phyloP scores from a whole-genome alignment of 1,140 invertebrate genomes.

The Galleria mellonella region DNA sequence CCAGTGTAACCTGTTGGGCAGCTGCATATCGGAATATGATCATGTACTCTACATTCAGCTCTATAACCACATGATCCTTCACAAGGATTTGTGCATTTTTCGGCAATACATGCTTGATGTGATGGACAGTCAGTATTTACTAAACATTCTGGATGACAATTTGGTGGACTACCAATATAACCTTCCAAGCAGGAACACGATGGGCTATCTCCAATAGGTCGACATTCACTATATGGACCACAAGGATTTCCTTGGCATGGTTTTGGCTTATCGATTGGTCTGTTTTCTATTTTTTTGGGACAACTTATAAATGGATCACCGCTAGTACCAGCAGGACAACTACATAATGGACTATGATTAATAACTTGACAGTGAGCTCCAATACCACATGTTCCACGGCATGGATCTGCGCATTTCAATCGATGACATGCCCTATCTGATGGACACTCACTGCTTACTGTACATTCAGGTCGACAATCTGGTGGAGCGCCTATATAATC shows the following conservation, averaged over 20 bases:
- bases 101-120: constrained; percentile 84
- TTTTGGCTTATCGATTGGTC: constrained; percentile 31
- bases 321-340: constrained; percentile 79
- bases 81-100: constrained; percentile 87
- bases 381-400: constrained; percentile 80
- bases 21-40: constrained; percentile 84
- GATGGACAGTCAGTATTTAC: constrained; percentile 87
- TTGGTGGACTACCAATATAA: constrained; percentile 85
- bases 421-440: constrained; percentile 81
- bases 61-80: constrained; percentile 85
- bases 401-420: constrained; percentile 83
- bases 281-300: constrained; percentile 64
- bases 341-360: constrained; percentile 85
- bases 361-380: constrained; percentile 82
- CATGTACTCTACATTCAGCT: constrained; percentile 84
- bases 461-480: constrained; percentile 83
- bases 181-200: constrained; percentile 83
- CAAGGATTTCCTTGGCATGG: constrained; percentile 86
- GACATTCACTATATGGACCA: constrained; percentile 83
- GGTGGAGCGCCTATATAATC: constrained; percentile 80
- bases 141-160: constrained; percentile 86
- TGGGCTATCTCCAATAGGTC: constrained; percentile 74
- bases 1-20: constrained; percentile 83
- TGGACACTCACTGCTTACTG: constrained; percentile 83
- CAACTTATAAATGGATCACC: constrained; percentile 80